phyloP scores from a whole-genome alignment of 2,797 vertebrate genomes.

The Typhlichthys subterraneus region DNA sequence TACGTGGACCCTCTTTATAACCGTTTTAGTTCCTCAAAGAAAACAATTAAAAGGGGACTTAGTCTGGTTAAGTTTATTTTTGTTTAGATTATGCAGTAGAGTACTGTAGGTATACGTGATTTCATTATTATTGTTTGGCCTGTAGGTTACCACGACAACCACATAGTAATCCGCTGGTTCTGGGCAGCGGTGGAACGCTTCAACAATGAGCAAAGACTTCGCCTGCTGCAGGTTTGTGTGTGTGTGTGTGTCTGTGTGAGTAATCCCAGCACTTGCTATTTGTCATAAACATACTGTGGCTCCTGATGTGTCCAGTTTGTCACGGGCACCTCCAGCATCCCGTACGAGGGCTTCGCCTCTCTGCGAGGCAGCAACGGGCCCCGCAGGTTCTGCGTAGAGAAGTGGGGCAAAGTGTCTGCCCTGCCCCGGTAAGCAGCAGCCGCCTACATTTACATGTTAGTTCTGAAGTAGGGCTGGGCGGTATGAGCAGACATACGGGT shows the following conservation, averaged over 20 bases:
- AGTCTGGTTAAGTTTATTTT: too few relatives aligned
- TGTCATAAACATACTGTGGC: too few relatives aligned
- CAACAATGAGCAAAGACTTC: constrained; percentile 96
- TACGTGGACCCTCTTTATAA: too few relatives aligned
- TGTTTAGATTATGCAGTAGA: too few relatives aligned
- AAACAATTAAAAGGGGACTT: too few relatives aligned
- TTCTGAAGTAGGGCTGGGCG: too few relatives aligned
- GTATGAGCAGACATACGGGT: too few relatives aligned
- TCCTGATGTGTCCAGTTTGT: constrained; percentile 76
- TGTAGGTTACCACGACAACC: constrained; percentile 97
- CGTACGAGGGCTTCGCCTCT: constrained; percentile 89
- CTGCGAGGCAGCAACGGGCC: constrained; percentile 88
- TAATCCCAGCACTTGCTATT: too few relatives aligned
- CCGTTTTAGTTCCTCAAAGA: too few relatives aligned
- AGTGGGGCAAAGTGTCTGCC: constrained; percentile 90
- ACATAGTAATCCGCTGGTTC: constrained; percentile 98
- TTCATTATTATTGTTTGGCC: constrained; percentile 1
- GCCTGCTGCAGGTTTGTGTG: constrained; percentile 89
- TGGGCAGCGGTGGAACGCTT: constrained; percentile 98
- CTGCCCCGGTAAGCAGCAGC: constrained; percentile 81
- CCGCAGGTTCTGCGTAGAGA: constrained; percentile 88
- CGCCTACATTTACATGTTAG: too few relatives aligned
- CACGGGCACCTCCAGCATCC: constrained; percentile 88
- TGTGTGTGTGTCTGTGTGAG: not conserved
- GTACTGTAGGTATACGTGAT: too few relatives aligned